Evolutionary conservation across 2,888 invertebrate species (phyloP), one percentile per base, ranked within the genome.

Genomic region (Stenichneumon culpator): DNA sequence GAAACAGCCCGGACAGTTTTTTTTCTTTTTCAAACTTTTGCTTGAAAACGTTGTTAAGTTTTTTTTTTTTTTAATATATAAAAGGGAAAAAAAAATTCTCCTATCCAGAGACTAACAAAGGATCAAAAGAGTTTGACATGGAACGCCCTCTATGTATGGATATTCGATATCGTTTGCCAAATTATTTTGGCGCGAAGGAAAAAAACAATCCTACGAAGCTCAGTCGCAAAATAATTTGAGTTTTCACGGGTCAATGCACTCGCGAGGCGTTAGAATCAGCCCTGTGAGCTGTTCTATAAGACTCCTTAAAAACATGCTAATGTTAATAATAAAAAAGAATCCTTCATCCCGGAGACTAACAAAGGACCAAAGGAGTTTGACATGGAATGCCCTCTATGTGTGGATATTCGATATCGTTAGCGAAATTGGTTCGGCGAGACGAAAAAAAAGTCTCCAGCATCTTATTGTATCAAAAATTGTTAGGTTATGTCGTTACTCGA

Each of bases 401-500:
- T 60, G 1, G 60, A 60, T 60, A 11, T 25, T 60, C 25, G 25
- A 60, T 60, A 16, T 25, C 14, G 9, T 32, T 39, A 36, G n/a
- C 1, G 5, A 65, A 50, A 52, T 52, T 67, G 14, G 22, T 36
- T 16, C 52, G 52, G n/a, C 14, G 25, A 47, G 7, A 16, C 2
- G 11, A 32, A 52, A 70, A 52, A 25, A 28, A 19, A 54, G 6
- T 9, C 54, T 39, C 19, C 5, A 25, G n/a, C 54, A 54, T 54
- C 19, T 54, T 54, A 6, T 11, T 60, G 25, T 28, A 28, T 19
- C 3, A 22, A 11, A 52, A 79, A 60, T 79, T 22, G 63, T 44
- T 65, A 44, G 70, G 74, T 79, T 74, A 70, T 65, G 65, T 83
- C 57, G 79, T 79, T 75, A 72, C 57, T 67, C 22, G 67, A 77